These are phyloP conservation scores for Ichneumoninae sp. DNA, from an alignment of 2,888 invertebrate genomes.

Conservation along the genomic window DNA sequence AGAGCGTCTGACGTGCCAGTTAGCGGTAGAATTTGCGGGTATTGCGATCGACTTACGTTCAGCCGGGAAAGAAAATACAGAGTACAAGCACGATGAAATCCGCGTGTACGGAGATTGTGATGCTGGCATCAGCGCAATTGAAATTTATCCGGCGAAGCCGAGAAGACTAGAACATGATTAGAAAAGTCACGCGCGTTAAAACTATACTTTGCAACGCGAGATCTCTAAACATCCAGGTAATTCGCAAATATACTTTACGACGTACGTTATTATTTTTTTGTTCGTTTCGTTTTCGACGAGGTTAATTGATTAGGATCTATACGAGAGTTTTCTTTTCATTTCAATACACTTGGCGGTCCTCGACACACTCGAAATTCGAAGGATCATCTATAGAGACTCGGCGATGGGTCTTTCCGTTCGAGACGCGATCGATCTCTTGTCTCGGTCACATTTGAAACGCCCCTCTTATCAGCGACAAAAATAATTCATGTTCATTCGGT, in stretches of 20 bases:
- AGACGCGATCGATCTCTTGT: conserved; percentile 52
- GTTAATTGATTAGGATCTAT: conserved; percentile 38
- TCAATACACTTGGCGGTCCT: conserved; percentile 14
- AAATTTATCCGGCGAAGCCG: conserved; percentile 1
- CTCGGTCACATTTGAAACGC: conserved; percentile 23
- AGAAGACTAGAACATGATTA: conserved; percentile 25
- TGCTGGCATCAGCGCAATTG: neutral
- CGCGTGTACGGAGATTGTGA: neutral
- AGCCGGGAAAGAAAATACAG: neutral
- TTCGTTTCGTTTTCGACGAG: conserved; percentile 8
- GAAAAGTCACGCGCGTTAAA: conserved; percentile 27
- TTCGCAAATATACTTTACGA: conserved; percentile 49
- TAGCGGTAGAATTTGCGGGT: conserved; percentile 53
- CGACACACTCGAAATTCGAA: conserved; percentile 33
- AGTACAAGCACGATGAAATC: neutral
- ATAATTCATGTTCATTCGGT: conserved; percentile 49
- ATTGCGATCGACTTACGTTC: conserved; percentile 30
- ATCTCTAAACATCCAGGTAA: conserved; percentile 45
- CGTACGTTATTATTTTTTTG: conserved; percentile 21
- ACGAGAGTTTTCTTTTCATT: conserved; percentile 21
- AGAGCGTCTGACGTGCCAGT: conserved; percentile 45
- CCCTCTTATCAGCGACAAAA: conserved; percentile 51
- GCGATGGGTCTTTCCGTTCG: conserved; percentile 9
- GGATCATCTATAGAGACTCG: conserved; percentile 21
- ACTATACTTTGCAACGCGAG: conserved; percentile 3